Base-by-base conservation (phyloP, 2,888 invertebrate species). In the Cosmorhoe ocellata region DNA sequence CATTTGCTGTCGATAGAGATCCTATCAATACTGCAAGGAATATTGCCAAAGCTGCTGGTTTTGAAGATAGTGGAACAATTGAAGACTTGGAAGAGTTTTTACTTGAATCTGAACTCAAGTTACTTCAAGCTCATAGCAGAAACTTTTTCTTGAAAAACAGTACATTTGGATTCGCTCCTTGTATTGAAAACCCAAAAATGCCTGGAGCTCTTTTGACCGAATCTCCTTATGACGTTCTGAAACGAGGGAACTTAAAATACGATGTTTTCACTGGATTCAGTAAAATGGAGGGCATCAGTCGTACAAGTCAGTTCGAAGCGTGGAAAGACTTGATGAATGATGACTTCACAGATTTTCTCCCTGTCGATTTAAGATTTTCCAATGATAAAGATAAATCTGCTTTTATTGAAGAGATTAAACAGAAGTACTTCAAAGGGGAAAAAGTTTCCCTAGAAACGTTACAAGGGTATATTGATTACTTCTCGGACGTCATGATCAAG, bases 281-380 rank as follows among this genome's bases (percentile, higher is more conserved):
- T 1, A 84, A 85, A 27, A 87, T 87, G 86, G 90, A 90, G 73
- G 89, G 90, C 3, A 68, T 89, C 9, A 88, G 87, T 57, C 65
- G 89, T 28, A 66, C 78, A 1, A 68, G 76, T 4, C 77, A 80
- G 48, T 85, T 88, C 30, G 67, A 72, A 2, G 59, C 66, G 12
- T 90, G 89, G 89, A 75, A 68, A 42, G 72, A 78, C n/a, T 45
- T 63, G n/a, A 89, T 90, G 87, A 84, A 83, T 52, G 66, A 79
- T 32, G 71, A 85, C 38, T 82, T 90, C n/a, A 59, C 65, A 0
- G 73, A 81, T 24, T 89, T 86, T 32, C 44, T 90, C 12, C 88
- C 90, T 8, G 86, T 76, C 13, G 88, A 89, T 57, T 67, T 90
- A 10, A 41, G 12, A 5, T 83, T 90, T 40, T 59, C 73, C 10